These are phyloP conservation scores for Argyrosomus japonicus DNA, from an alignment of 2,113 vertebrate genomes.

Conservation along the genomic window DNA sequence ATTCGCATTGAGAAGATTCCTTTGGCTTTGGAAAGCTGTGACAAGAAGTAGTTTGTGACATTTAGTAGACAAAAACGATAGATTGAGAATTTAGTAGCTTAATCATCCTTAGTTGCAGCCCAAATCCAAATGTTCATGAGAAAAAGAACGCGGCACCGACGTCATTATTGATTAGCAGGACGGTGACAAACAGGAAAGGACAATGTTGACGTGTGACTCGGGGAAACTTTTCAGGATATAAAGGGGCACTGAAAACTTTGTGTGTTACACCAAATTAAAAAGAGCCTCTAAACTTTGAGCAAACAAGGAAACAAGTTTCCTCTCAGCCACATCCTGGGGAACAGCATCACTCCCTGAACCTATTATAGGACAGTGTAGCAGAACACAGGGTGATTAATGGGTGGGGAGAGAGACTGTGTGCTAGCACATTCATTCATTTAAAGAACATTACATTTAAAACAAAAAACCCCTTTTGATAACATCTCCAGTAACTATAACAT, in stretches of 20 bases:
- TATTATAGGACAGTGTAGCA: slow-evolving; percentile 42
- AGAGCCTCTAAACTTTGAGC: slow-evolving; percentile 36
- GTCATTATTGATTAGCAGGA: background rate
- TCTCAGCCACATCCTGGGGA: slow-evolving; percentile 64
- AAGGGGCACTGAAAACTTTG: slow-evolving; percentile 26
- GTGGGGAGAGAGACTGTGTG: slow-evolving; percentile 6
- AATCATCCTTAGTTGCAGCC: background rate
- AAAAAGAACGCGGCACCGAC: background rate
- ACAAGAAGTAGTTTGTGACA: no score
- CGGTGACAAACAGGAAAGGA: slow-evolving; percentile 7
- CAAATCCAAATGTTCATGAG: background rate
- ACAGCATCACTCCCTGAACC: slow-evolving; percentile 45
- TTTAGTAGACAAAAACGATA: background rate
- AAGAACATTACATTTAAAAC: slow-evolving; percentile 33
- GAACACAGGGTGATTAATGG: slow-evolving; percentile 42
- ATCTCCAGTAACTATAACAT: slow-evolving; percentile 57
- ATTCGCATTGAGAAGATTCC: background rate
- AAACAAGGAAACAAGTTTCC: slow-evolving; percentile 52
- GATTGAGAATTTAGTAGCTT: background rate
- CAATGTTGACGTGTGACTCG: background rate
- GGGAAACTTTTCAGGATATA: slow-evolving; percentile 11
- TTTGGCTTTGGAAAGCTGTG: background rate
- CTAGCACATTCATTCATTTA: slow-evolving; percentile 48
- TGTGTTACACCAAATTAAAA: slow-evolving; percentile 42
- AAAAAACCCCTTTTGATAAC: slow-evolving; percentile 55